Conservation (phyloP, 2,113 vertebrate species). For the Pteruthius melanotis region DNA sequence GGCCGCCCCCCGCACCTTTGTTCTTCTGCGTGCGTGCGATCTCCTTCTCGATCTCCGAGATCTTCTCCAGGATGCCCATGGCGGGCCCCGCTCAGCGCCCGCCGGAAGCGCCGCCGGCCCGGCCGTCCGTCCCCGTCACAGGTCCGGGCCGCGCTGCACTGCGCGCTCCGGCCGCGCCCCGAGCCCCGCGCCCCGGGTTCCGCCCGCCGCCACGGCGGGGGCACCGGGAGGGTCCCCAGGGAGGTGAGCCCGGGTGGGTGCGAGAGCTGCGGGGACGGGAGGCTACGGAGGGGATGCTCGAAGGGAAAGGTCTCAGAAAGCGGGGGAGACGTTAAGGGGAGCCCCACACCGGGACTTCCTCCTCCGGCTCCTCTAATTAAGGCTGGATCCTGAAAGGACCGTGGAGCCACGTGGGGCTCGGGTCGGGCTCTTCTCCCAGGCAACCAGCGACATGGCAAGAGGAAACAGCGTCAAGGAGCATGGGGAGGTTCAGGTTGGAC, state of each 20-base stretch:
- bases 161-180: neutral
- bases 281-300: neutral
- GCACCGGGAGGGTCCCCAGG: neutral
- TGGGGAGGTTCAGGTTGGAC: neutral
- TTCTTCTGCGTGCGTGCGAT: too few relatives aligned
- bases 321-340: neutral
- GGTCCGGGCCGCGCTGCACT: neutral
- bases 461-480: neutral
- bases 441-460: too few relatives aligned
- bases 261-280: neutral
- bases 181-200: conserved; percentile 32
- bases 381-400: neutral
- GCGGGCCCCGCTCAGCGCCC: too few relatives aligned
- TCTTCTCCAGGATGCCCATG: too few relatives aligned
- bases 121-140: neutral
- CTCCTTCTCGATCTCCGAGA: too few relatives aligned
- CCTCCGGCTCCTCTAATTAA: neutral
- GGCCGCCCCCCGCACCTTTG: too few relatives aligned
- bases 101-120: too few relatives aligned
- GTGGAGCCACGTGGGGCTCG: neutral
- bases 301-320: neutral
- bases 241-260: neutral
- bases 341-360: accelerated
- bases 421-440: neutral
- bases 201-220: neutral